Evolutionary conservation across 2,113 vertebrate genomes (phyloP).

Genomic region (Microtus richardsoni): DNA sequence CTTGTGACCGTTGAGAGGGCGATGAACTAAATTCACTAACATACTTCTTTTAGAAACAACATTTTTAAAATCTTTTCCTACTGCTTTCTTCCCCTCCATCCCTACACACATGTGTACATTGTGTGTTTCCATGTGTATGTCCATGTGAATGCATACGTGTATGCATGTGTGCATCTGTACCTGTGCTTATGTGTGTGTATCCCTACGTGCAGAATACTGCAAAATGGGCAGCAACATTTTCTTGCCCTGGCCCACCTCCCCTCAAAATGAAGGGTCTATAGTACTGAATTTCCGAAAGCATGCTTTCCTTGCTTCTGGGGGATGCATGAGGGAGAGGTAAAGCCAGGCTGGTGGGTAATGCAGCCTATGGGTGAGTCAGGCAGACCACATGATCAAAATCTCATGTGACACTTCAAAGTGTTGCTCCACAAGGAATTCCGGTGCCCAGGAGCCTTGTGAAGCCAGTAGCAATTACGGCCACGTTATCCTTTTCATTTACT

Average conservation of each 20-base stretch:
- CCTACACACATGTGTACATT: neutral
- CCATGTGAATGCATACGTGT: no score
- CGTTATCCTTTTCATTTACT: conserved; percentile 78
- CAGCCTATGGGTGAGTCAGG: conserved; percentile 65
- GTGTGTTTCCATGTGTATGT: no score
- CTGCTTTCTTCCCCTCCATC: neutral
- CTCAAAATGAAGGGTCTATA: conserved; percentile 35
- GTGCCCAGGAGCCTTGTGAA: conserved; percentile 75
- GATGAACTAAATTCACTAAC: conserved; percentile 10
- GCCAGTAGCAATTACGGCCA: conserved; percentile 78
- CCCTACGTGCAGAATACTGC: neutral
- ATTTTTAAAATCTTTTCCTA: conserved; percentile 42
- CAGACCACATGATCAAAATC: conserved; percentile 76
- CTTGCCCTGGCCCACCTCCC: conserved; percentile 1
- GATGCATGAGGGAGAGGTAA: neutral
- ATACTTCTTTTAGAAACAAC: neutral
- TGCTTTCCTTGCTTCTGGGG: conserved; percentile 54
- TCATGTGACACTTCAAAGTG: conserved; percentile 68
- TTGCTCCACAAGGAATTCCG: conserved; percentile 77
- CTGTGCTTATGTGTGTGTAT: fast-evolving
- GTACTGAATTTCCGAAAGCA: conserved; percentile 61
- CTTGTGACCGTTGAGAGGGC: neutral
- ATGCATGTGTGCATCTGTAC: neutral
- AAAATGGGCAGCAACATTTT: conserved; percentile 64
- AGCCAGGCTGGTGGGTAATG: conserved; percentile 62